phyloP scores from a whole-genome alignment of 2,113 vertebrate genomes.

The Numenius arquata region DNA sequence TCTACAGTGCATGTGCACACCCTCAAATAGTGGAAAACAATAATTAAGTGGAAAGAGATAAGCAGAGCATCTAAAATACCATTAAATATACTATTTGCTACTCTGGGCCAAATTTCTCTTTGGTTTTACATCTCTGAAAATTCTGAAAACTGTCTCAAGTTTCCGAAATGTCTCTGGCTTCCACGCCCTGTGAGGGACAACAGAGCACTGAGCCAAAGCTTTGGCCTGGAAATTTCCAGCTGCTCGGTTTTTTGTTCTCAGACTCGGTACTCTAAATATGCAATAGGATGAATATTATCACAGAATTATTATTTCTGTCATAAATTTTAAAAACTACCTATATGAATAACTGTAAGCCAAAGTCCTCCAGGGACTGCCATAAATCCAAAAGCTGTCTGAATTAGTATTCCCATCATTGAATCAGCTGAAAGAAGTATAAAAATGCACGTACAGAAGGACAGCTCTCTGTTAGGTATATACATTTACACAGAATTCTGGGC shows the following conservation, averaged over 20 bases:
- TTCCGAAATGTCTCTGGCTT: neutral
- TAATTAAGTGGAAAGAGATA: neutral
- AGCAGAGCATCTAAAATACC: neutral
- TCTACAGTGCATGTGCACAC: neutral
- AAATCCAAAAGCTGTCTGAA: slow-evolving; percentile 34
- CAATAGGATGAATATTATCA: neutral
- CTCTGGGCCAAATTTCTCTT: neutral
- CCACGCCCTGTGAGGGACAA: neutral
- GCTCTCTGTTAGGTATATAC: neutral
- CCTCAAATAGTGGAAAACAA: neutral
- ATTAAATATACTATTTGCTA: neutral
- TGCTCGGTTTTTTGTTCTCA: neutral
- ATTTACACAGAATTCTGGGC: neutral
- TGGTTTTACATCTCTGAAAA: neutral
- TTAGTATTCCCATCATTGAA: neutral
- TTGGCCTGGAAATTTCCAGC: neutral
- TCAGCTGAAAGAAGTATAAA: slow-evolving; percentile 9
- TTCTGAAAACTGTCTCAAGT: neutral
- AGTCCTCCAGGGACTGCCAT: slow-evolving; percentile 25
- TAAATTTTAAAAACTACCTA: slow-evolving; percentile 43
- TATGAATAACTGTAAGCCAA: slow-evolving; percentile 26
- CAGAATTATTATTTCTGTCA: slow-evolving; percentile 33
- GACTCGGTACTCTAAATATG: neutral
- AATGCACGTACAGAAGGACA: neutral
- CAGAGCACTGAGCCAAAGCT: neutral